Evolutionary conservation across 2,113 vertebrate species (phyloP), one percentile per base, ranked within the genome.

Genomic region (Notarius quadriscutis): DNA sequence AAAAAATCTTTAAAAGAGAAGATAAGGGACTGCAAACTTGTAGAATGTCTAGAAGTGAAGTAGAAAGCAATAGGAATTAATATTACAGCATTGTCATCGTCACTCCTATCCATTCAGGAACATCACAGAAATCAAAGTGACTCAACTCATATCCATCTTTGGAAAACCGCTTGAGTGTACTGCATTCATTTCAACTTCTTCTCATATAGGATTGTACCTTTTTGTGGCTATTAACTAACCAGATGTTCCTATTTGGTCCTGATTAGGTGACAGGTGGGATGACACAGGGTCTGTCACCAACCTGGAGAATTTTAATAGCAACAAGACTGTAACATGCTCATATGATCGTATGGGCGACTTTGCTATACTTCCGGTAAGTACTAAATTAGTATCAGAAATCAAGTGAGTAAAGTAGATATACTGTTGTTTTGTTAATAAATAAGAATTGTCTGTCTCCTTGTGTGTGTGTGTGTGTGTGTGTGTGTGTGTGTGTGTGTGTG

Each of bases 271-370:
- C 7, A n/a, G 1, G 6, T 88, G 93, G 93, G 91, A 88, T 84
- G 55, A 1, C 0, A 22, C 34, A 72, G 87, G 81, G 6, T 81
- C 77, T 72, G 1, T 1, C 1, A 87, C 69, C 15, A 69, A 5
- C 2, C 15, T 0, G 0, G n/a, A 12, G 3, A 4, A 5, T 0
- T 0, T 8, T 57, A 85, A 17, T 1, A 22, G 0, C 17, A 0
- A 27, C 18, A 58, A 5, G 0, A 0, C 30, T 30, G 30, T 93
- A 14, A 71, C 6, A 0, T 95, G 94, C 74, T 10, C 1, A 3
- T 95, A 92, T 81, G 0, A 90, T 84, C 94, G 94, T 17, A 30
- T 34, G 34, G 34, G 1, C 34, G 0, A 34, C 34, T 34, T 34
- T 34, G 34, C 34, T 34, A 34, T 34, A 34, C 34, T 34, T 34